Evolutionary conservation across 2,113 vertebrate genomes (phyloP), one percentile per base, ranked within the genome.

Genomic region (Xenopus laevis): DNA sequence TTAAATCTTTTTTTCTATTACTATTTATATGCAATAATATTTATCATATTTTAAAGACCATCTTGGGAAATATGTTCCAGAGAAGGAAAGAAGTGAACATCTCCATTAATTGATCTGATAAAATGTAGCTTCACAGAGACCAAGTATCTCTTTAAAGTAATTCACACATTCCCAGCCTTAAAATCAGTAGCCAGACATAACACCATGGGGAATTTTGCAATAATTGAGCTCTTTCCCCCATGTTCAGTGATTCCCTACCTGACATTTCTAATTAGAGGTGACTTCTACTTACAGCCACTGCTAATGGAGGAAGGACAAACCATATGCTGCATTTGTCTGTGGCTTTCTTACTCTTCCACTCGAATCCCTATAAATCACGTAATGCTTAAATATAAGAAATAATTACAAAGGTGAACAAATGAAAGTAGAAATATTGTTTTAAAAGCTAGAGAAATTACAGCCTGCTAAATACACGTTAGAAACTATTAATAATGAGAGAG

Each of bases 251-350:
- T 77, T 77, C 74, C 66, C 74, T 77, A 77, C 74, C 74, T 77
- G 74, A 77, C 67, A 77, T 70, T 77, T 77, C 60, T 77, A 77
- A 77, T 77, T 77, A 77, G 74, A 70, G 47, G 67, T 53, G 60
- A 70, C 74, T 69, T 70, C 64, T 77, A 70, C 66, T 75, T 68
- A 62, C 65, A 55, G 59, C 59, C 59, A 70, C 67, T 70, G 69
- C 70, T 77, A 77, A 45, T 77, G 55, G 59, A 57, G 59, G 50
- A 70, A 70, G 74, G 67, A 77, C 64, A 67, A 78, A 78, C 77
- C 77, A 55, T 55, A 55, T 55, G 53, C 53, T 18, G 53, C 15
- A n/a, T 55, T 55, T 55, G 53, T 18, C 53, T 16, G 17, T 55
- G 15, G 16, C 53, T 16, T 55, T 10, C 53, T 55, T 55, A 16